Evolutionary conservation across 1,140 invertebrate species (phyloP).

Genomic region (Patella vulgata): DNA sequence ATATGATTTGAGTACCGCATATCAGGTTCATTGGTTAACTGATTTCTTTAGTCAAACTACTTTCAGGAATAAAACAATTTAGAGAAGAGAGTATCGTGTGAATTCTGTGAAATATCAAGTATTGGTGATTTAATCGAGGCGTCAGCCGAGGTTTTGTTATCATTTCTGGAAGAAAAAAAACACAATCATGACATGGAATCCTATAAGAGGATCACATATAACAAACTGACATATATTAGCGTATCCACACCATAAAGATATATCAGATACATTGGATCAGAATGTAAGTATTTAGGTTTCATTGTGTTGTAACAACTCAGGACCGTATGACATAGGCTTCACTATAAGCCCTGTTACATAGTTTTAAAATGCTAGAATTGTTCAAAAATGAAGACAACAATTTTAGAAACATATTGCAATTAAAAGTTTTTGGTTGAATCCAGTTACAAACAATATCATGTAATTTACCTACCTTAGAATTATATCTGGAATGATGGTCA

Average conservation of each 20-base stretch:
- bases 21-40: too few species aligned
- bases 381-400: background rate
- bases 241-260: background rate
- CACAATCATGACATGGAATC: background rate
- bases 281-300: background rate
- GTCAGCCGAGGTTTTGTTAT: slow-evolving; percentile 17
- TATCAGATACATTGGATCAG: background rate
- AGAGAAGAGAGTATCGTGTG: slow-evolving; percentile 35
- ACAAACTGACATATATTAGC: background rate
- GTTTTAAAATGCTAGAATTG: slow-evolving; percentile 1
- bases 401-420: background rate
- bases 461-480: slow-evolving; percentile 12
- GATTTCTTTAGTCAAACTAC: background rate
- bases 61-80: slow-evolving; percentile 37
- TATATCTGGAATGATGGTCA: slow-evolving; percentile 27
- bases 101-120: slow-evolving; percentile 31
- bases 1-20: too few species aligned
- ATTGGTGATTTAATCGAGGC: slow-evolving; percentile 24
- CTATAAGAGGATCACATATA: background rate
- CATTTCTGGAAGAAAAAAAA: slow-evolving; percentile 20
- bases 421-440: background rate
- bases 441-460: background rate
- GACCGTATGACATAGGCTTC: slow-evolving; percentile 1
- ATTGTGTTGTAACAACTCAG: background rate
- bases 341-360: background rate